These are phyloP conservation scores for Xylota sylvarum DNA, from an alignment of 2,888 invertebrate genomes.

Conservation along the genomic window DNA sequence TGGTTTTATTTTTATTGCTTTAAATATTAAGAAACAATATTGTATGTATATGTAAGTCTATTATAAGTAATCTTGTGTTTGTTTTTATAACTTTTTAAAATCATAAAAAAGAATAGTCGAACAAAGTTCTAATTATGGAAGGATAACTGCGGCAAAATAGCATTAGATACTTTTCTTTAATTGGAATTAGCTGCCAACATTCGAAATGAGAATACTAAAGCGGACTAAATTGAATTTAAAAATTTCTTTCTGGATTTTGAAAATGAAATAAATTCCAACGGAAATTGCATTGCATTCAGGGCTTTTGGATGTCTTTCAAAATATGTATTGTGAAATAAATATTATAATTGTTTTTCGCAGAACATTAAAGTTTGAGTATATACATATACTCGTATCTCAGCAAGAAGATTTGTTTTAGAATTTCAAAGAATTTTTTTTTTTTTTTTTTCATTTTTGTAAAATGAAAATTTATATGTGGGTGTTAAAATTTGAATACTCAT, in stretches of 20 bases:
- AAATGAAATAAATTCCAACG: background rate
- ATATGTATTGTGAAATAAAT: conserved; percentile 3
- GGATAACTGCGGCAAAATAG: background rate
- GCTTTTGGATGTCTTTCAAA: background rate
- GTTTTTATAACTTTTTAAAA: background rate
- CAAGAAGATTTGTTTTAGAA: background rate
- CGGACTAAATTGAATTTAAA: background rate
- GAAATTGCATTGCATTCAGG: conserved; percentile 2
- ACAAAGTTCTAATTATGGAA: background rate
- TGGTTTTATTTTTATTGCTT: background rate
- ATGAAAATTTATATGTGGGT: conserved; percentile 54
- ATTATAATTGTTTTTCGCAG: conserved; percentile 18
- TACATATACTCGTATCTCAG: background rate
- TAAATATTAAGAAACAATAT: background rate
- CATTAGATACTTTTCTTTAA: background rate
- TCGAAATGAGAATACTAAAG: background rate
- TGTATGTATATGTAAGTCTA: background rate
- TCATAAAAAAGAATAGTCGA: background rate
- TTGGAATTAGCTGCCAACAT: background rate
- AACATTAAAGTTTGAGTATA: conserved; percentile 17
- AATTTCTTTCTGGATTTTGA: background rate
- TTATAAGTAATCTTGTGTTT: background rate
- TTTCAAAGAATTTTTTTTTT: conserved; percentile 12
- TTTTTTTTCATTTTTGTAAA: too few species aligned
- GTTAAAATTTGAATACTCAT: conserved; percentile 8